Base-by-base conservation (phyloP, 2,888 invertebrate species). In the Temnothorax rugatulus region DNA sequence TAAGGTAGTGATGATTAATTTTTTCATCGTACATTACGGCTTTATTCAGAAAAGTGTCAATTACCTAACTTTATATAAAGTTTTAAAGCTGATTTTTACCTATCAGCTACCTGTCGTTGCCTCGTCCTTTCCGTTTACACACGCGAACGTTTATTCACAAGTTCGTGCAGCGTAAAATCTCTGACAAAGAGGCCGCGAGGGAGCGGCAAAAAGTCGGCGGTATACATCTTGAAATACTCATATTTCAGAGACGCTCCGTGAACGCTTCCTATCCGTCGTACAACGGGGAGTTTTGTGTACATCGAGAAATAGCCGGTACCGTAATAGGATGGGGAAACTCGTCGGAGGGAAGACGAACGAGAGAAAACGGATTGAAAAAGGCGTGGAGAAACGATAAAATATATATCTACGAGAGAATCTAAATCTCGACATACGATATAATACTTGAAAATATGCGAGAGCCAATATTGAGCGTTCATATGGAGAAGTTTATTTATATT, bases 231-330 rank as follows among this genome's bases (percentile, higher is more conserved):
- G 71, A 18, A 69, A 81, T 81, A 38, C 79, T 81, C 79, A 81
- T 79, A 79, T 81, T 71, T 81, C 59, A 71, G 73, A 59, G 13
- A 4, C 71, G 73, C 47, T 59, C n/a, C 21, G 34, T 47, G 79
- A 81, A 71, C 38, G 47, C 47, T 81, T 50, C 25, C 73, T 50
- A 59, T 64, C 47, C 79, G 18, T 59, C 41, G 79, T 47, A 81
- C 25, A 81, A 81, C 71, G 71, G 18, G 38, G 79, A 59, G 73
- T 71, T 34, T 71, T 81, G 47, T 81, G 79, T 71, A 81, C 59
- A 47, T 47, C 73, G 71, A 81, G 73, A 38, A 81, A 71, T 59
- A 59, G 47, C 59, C 47, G 59, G 25, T 25, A 47, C 34, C 4
- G 47, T 71, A 81, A 81, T 47, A 59, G 34, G 47, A 47, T 29